Conservation (phyloP, 2,888 invertebrate species). For the Euproctis similis region DNA sequence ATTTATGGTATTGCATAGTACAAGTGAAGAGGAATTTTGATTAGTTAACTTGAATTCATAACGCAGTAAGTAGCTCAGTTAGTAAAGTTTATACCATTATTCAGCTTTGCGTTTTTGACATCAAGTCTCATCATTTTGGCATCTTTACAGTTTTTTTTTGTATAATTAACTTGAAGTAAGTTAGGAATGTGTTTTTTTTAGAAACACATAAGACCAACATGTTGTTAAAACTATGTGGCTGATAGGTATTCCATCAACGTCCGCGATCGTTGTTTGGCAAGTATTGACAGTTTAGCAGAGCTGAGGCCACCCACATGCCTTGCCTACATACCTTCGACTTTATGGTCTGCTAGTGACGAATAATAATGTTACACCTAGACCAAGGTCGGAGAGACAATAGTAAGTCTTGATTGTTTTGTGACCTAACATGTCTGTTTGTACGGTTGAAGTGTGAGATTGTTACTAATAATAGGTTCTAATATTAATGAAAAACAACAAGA, state of each 20-base stretch:
- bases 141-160: no score
- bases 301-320: constrained; percentile 53
- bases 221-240: constrained; percentile 4
- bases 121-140: no score
- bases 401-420: constrained; percentile 51
- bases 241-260: constrained; percentile 50
- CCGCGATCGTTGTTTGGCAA: constrained; percentile 33
- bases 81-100: no score
- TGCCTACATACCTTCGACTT: constrained; percentile 45
- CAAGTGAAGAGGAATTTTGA: no score
- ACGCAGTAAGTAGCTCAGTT: no score
- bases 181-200: no score
- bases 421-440: constrained; percentile 31
- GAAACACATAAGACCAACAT: constrained; percentile 26
- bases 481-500: no score
- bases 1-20: no score
- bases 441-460: constrained; percentile 13
- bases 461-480: no score
- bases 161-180: no score
- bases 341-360: constrained; percentile 35
- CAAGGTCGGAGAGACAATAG: constrained; percentile 50
- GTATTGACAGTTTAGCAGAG: constrained; percentile 37
- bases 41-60: no score
- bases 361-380: constrained; percentile 50
- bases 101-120: no score